Evolutionary conservation across 2,797 vertebrate genomes (phyloP).

Genomic region (Echiichthys vipera): DNA sequence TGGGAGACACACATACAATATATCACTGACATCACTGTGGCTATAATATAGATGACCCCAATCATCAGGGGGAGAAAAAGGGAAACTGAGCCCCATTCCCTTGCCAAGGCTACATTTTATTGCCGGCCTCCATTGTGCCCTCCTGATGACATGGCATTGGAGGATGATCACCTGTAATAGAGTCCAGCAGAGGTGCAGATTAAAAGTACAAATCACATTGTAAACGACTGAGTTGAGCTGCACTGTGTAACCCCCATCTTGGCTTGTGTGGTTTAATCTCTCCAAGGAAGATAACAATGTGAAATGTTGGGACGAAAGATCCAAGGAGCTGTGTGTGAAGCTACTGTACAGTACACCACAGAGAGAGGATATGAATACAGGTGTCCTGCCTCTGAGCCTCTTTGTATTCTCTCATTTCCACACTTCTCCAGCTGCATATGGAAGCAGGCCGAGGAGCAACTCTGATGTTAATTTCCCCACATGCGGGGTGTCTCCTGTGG

Average conservation of each 20-base stretch:
- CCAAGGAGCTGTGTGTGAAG: conserved; percentile 27
- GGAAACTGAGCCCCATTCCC: conserved; percentile 44
- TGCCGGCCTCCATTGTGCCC: conserved; percentile 47
- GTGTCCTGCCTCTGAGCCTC: conserved; percentile 25
- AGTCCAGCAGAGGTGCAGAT: conserved; percentile 65
- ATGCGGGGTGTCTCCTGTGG: conserved; percentile 19
- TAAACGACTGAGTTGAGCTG: conserved; percentile 41
- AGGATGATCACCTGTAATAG: conserved; percentile 67
- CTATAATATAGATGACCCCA: conserved; percentile 81
- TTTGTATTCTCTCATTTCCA: conserved; percentile 2
- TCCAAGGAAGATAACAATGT: conserved; percentile 32
- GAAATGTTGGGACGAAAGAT: conserved; percentile 26
- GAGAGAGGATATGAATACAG: conserved; percentile 57
- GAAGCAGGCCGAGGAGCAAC: conserved; percentile 25
- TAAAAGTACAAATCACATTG: conserved; percentile 76
- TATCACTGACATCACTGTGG: conserved; percentile 67
- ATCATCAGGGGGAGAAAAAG: conserved; percentile 70
- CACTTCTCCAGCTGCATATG: conserved; percentile 27
- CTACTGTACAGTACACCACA: background rate
- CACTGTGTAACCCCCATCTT: conserved; percentile 52
- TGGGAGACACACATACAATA: conserved; percentile 49
- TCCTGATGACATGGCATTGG: conserved; percentile 62
- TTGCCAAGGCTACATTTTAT: conserved; percentile 69
- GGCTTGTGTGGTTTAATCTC: conserved; percentile 21
- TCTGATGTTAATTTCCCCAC: conserved; percentile 48